Percentiles rank a stretch among this genome's conserved stretches.
These are phyloP conservation scores for Lycophotia porphyrea DNA, from an alignment of 2,888 invertebrate species.

Conservation along the genomic window DNA sequence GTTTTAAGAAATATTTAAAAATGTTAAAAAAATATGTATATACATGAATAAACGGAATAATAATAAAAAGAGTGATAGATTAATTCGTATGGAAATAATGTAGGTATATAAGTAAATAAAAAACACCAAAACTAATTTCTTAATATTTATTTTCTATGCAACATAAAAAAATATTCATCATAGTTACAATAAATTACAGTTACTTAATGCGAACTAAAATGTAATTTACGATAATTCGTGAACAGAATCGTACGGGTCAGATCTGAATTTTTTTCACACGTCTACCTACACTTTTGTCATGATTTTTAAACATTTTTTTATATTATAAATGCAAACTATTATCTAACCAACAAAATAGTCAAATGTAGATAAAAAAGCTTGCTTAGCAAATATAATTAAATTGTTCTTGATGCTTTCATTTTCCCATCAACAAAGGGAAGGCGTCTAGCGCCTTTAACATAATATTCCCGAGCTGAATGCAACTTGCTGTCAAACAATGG, in stretches of 20 bases:
- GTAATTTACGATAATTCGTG: conserved; percentile 86
- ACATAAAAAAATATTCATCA: conserved; percentile 91
- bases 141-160: conserved; percentile 91
- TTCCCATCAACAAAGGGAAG: conserved; percentile 38
- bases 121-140: conserved; percentile 81
- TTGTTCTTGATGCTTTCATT: conserved; percentile 58
- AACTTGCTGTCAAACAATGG: conserved; percentile 22
- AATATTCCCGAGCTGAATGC: conserved; percentile 19
- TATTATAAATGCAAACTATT: conserved; percentile 80
- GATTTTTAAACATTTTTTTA: conserved; percentile 71
- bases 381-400: conserved; percentile 76
- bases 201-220: conserved; percentile 88
- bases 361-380: conserved; percentile 77
- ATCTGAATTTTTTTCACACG: conserved; percentile 69
- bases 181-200: conserved; percentile 90
- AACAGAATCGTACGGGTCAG: conserved; percentile 80
- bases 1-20: too few relatives aligned
- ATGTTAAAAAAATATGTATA: too few relatives aligned
- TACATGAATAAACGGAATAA: too few relatives aligned
- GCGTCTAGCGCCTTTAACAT: conserved; percentile 38
- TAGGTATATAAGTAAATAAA: conserved; percentile 55
- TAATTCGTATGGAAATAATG: background rate
- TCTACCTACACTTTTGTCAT: conserved; percentile 80
- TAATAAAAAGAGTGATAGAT: background rate
- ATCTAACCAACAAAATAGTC: conserved; percentile 78